These are phyloP conservation scores for Periophthalmus magnuspinnatus DNA, from an alignment of 2,797 vertebrate species.

Conservation along the genomic window DNA sequence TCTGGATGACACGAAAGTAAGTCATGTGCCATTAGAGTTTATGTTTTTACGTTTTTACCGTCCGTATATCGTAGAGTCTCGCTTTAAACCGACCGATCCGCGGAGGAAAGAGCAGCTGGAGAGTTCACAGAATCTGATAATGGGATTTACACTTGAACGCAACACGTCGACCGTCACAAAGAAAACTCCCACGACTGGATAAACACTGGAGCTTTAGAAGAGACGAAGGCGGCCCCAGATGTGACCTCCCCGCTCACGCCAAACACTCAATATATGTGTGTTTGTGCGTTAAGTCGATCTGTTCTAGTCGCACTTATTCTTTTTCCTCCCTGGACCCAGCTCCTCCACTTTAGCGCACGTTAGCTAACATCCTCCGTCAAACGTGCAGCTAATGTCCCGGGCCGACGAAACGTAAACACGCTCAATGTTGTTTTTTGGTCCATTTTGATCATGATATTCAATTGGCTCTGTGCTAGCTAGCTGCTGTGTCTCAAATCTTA, in stretches of 20 bases:
- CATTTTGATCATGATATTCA: neutral
- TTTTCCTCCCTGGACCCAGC: conserved; percentile 59
- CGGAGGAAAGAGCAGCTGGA: conserved; percentile 8
- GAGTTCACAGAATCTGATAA: conserved; percentile 42
- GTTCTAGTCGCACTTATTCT: conserved; percentile 63
- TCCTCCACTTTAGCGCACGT: conserved; percentile 26
- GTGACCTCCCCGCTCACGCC: conserved; percentile 38
- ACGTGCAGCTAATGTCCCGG: conserved; percentile 8
- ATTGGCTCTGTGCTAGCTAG: too few relatives aligned
- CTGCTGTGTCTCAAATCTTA: too few relatives aligned
- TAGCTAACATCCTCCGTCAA: conserved; percentile 37
- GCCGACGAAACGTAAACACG: neutral
- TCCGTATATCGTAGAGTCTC: neutral
- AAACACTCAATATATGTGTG: conserved; percentile 33
- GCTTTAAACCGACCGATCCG: neutral
- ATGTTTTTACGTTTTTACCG: neutral
- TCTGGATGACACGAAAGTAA: too few relatives aligned
- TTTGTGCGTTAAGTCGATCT: conserved; percentile 49
- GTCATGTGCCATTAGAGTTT: too few relatives aligned
- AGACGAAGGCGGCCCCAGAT: conserved; percentile 54
- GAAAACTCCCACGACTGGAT: conserved; percentile 39
- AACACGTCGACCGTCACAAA: conserved; percentile 39
- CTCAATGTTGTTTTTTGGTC: neutral
- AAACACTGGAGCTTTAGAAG: conserved; percentile 37
- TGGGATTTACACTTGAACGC: conserved; percentile 35